These are phyloP conservation scores for Lethrus apterus DNA, from an alignment of 1,140 invertebrate genomes.

Conservation along the genomic window DNA sequence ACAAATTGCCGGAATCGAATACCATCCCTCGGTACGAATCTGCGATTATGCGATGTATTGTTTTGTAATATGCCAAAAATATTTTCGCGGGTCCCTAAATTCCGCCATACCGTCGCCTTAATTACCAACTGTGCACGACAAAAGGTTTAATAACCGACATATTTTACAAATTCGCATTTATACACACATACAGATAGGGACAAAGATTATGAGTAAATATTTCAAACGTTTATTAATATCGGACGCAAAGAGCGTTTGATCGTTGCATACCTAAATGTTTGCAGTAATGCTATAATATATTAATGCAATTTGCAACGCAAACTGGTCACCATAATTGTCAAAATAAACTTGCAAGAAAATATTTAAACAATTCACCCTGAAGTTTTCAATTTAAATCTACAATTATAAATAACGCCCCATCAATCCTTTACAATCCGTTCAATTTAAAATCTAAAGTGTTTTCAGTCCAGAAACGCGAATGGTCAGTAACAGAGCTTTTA, in stretches of 20 bases:
- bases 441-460: too few species aligned
- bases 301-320: too few species aligned
- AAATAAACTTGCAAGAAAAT: too few species aligned
- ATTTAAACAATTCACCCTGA: too few species aligned
- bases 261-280: too few species aligned
- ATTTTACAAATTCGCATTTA: conserved; percentile 12
- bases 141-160: conserved; percentile 39
- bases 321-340: too few species aligned
- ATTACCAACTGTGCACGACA: conserved; percentile 36
- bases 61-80: conserved; percentile 34
- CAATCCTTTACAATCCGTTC: too few species aligned
- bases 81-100: conserved; percentile 23
- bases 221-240: conserved; percentile 9
- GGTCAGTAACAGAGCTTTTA: conserved; percentile 25
- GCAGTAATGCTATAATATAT: too few species aligned
- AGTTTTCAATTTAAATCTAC: too few species aligned
- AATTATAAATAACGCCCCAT: too few species aligned
- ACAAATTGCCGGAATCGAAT: conserved; percentile 22
- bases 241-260: conserved; percentile 8
- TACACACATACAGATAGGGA: background rate
- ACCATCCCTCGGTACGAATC: conserved; percentile 23
- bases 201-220: conserved; percentile 9
- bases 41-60: conserved; percentile 22
- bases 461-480: too few species aligned
- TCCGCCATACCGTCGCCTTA: conserved; percentile 28